Evolutionary conservation across 2,113 vertebrate genomes (phyloP), one percentile per base, ranked within the genome.

Genomic region (Nannobrachium achirus): DNA sequence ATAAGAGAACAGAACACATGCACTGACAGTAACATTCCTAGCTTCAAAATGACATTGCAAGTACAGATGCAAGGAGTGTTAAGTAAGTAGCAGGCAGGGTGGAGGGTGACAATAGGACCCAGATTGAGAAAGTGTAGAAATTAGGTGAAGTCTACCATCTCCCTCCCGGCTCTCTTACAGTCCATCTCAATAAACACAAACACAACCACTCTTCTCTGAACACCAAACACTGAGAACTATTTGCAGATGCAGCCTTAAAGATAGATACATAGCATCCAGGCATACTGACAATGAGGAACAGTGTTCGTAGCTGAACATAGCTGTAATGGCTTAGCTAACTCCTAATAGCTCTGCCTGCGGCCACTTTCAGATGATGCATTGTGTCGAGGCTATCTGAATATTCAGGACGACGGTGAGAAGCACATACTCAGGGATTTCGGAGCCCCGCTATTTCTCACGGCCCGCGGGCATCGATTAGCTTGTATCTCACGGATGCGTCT

Each of bases 391-490:
- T 4, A 60, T 45, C 40, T 60, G 19, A 52, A 52, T 46, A 56
- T 44, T 44, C 16, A 53, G 16, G 13, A 4, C 38, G 55, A 9
- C 45, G 20, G 18, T 38, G 9, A 64, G 10, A 52, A 41, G 33
- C 51, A 38, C 48, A 8, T 11, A 52, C n/a, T 15, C 52, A 59
- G 53, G 48, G 62, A 44, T 19, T 40, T 48, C 44, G 11, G 3
- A 33, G 25, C 45, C 38, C 40, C 5, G 9, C 6, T 3, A 49
- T 55, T 20, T 40, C 38, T 56, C 41, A 48, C 16, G 14, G 33
- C 40, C 55, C 68, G n/a, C 16, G 7, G 40, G 11, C 18, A 60
- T 50, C 5, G 18, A 68, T 68, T 4, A 25, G 20, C 3, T 60
- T 48, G 38, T 25, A 57, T 57, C 40, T 59, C n/a, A 51, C 20